phyloP scores from a whole-genome alignment of 2,888 invertebrate species.

The Tetranychus piercei region DNA sequence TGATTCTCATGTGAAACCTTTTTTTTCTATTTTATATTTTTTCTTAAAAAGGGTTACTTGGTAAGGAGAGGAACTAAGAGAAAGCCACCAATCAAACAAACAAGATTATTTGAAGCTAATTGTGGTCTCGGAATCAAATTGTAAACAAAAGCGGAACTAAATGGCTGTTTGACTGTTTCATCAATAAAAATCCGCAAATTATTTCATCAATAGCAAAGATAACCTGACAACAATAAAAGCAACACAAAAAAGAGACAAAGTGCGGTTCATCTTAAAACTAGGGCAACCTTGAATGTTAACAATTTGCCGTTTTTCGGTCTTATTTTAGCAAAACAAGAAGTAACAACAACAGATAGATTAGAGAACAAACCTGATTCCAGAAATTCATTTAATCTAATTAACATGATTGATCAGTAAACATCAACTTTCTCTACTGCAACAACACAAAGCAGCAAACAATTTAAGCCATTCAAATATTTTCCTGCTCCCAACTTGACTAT shows the following conservation, averaged over 20 bases:
- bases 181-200: background rate
- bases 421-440: background rate
- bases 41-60: background rate
- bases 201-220: background rate
- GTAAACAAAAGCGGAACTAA: background rate
- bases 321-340: background rate
- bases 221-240: background rate
- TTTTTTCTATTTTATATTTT: background rate
- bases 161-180: background rate
- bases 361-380: background rate
- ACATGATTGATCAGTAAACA: background rate
- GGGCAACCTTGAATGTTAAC: background rate
- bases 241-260: background rate
- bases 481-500: background rate
- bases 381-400: background rate
- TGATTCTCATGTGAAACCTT: background rate
- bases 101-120: background rate
- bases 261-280: background rate
- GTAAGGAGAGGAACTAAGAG: background rate
- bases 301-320: background rate
- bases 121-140: background rate
- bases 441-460: background rate
- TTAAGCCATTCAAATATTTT: background rate
- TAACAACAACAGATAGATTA: background rate
- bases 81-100: background rate